Base-by-base conservation (phyloP, 2,888 invertebrate species). In the Ctenicera cuprea region DNA sequence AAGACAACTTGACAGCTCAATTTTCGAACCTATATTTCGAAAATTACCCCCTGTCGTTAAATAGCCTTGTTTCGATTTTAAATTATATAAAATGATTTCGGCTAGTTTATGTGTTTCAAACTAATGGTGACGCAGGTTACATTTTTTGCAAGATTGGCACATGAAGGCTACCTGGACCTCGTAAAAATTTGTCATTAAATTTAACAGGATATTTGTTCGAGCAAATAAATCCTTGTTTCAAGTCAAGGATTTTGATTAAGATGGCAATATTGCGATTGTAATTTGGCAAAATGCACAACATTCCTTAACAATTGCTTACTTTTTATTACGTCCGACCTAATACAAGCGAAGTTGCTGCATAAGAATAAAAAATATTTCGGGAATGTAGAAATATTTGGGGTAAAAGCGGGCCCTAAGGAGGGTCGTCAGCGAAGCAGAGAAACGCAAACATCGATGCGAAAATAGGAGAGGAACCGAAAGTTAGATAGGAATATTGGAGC, bases 11-110 rank as follows among this genome's bases (percentile, higher is more conserved):
- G 69, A 69, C 69, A 69, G 61, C 45, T 69, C 41, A 69, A 69
- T 69, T 69, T 68, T 59, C 50, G 50, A 62, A 20, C 37, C 45
- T 45, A 43, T 61, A 61, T 33, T 57, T 68, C 57, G 18, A 68
- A 69, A 69, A 69, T 69, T 62, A 61, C 61, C 69, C 69, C 69
- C 69, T 26, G 69, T 20, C 22, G 69, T 59, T 69, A 68, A 61
- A 61, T 37, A 57, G 68, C 66, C 54, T 54, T 22, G 43, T 59
- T 67, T 57, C 26, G 45, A 59, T 67, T 59, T 43, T 43, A 67
- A 67, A 67, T 41, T 57, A 41, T 67, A 41, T 41, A 59, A 67
- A 16, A 38, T 38, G 7, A 12, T 4, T 11, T 59, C 37, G n/a
- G n/a, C n/a, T n/a, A n/a, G n/a, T 33, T 14, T 11, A 9, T 18